Base-by-base conservation (phyloP, 2,888 invertebrate species). In the Chrysotoxum bicinctum region DNA sequence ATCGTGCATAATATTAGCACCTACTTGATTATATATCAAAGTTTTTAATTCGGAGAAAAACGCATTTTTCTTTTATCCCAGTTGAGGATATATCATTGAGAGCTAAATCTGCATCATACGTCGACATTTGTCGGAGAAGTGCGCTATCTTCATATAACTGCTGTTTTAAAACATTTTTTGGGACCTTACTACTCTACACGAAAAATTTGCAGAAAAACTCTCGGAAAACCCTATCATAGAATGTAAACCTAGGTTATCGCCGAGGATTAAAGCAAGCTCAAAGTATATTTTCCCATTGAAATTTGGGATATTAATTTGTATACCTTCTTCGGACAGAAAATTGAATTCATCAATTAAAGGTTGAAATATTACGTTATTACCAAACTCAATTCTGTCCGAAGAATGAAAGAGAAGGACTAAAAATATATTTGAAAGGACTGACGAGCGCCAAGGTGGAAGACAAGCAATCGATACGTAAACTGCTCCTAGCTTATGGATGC, bases 1-100 rank as follows among this genome's bases (percentile, higher is more conserved):
- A 32, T 54, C 54, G 32, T 54, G 54, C 54, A 54, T 54, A 14
- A n/a, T n/a, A n/a, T n/a, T n/a, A n/a, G n/a, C n/a, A n/a, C n/a
- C n/a, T n/a, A n/a, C n/a, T n/a, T n/a, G n/a, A n/a, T n/a, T n/a
- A n/a, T n/a, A n/a, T n/a, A n/a, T n/a, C n/a, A n/a, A n/a, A n/a
- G n/a, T n/a, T n/a, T n/a, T n/a, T n/a, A n/a, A n/a, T n/a, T n/a
- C n/a, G n/a, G n/a, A n/a, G n/a, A n/a, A n/a, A n/a, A n/a, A n/a
- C n/a, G n/a, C n/a, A n/a, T n/a, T n/a, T n/a, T 54, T 54, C 54
- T 16, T 54, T 54, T n/a, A 54, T 54, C 1, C 54, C 32, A 10
- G 54, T 54, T 54, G 16, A 54, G 16, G 54, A 54, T 16, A 54
- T 9, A 19, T 54, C 16, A 3, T 54, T 9, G 6, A 54, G n/a